Evolutionary conservation across 2,888 invertebrate genomes (phyloP).

Genomic region (Dynastes grantii): DNA sequence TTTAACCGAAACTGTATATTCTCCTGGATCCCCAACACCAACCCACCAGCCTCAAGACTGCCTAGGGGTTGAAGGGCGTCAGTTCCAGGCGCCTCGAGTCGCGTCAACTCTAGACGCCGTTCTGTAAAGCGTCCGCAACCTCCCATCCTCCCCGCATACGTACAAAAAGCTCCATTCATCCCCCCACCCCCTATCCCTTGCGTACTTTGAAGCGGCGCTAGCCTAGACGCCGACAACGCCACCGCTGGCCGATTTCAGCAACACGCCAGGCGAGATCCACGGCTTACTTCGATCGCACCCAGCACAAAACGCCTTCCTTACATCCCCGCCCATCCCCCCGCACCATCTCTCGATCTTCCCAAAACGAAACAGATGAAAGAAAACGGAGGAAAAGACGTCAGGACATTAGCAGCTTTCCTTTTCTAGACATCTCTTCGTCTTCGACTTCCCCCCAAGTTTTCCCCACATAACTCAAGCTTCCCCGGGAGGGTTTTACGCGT

Average conservation of each 20-base stretch:
- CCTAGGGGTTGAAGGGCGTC: slow-evolving; percentile 66
- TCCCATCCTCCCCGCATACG: slow-evolving; percentile 59
- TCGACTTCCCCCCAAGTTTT: not conserved
- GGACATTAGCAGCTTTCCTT: not conserved
- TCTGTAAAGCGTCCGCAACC: slow-evolving; percentile 68
- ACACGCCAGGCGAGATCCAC: slow-evolving; percentile 43
- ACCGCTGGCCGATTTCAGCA: slow-evolving; percentile 37
- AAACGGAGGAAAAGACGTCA: not conserved
- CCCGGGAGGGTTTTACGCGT: slow-evolving; percentile 37
- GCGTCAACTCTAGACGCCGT: slow-evolving; percentile 70
- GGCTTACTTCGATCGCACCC: slow-evolving; percentile 41
- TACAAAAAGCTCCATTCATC: slow-evolving; percentile 47
- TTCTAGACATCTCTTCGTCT: slow-evolving; percentile 1
- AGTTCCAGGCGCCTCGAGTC: slow-evolving; percentile 69
- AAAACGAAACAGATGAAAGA: no score
- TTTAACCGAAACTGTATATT: slow-evolving; percentile 40
- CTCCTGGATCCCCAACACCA: no score
- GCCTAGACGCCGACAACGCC: slow-evolving; percentile 44
- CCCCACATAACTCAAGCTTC: not conserved
- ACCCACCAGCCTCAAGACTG: slow-evolving; percentile 11
- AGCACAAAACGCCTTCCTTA: not conserved
- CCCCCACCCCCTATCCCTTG: not conserved
- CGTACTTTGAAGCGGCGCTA: slow-evolving; percentile 25
- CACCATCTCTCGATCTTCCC: no score
- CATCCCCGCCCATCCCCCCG: no score